Conservation (phyloP, 2,113 vertebrate species). For the Saccopteryx bilineata region DNA sequence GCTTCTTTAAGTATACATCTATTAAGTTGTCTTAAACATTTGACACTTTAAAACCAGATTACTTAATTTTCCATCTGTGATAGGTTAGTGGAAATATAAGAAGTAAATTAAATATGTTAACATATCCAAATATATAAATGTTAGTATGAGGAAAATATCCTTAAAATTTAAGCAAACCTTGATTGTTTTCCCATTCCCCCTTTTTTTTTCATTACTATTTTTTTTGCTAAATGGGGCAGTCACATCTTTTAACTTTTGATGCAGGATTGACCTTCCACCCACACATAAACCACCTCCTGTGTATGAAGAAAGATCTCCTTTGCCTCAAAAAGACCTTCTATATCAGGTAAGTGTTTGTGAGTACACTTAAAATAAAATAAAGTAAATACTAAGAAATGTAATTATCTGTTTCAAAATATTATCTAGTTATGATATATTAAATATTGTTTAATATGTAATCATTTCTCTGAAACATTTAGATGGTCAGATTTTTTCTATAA, state of each 20-base stretch:
- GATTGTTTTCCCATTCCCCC: background rate
- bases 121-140: background rate
- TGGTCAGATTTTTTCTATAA: background rate
- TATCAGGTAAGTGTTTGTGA: constrained; percentile 84
- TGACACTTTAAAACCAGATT: constrained; percentile 20
- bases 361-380: background rate
- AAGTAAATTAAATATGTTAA: constrained; percentile 50
- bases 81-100: constrained; percentile 33
- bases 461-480: constrained; percentile 51
- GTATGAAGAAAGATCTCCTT: constrained; percentile 82
- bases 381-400: background rate
- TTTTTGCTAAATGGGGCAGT: background rate
- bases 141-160: constrained; percentile 37
- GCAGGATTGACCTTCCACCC: constrained; percentile 89
- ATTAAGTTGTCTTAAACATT: background rate
- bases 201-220: background rate
- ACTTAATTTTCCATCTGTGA: constrained; percentile 11
- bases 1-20: constrained; percentile 21
- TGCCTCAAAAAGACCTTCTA: constrained; percentile 85
- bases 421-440: background rate
- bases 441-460: background rate
- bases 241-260: constrained; percentile 57
- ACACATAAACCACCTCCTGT: constrained; percentile 87
- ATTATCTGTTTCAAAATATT: constrained; percentile 52
- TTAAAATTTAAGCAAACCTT: background rate